Evolutionary conservation across 2,888 invertebrate species (phyloP).

Genomic region (Helobdella robusta): DNA sequence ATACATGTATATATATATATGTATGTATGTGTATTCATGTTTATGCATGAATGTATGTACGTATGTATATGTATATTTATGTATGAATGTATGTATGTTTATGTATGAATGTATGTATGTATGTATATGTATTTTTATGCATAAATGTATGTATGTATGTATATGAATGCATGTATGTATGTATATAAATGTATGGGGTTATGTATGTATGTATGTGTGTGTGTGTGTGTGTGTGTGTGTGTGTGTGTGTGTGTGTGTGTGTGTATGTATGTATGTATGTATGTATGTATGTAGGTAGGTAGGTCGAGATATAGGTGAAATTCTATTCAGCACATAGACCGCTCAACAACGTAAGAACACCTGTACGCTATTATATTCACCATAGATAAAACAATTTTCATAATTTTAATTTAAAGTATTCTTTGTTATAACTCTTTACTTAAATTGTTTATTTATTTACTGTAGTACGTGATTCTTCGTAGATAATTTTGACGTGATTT

Average conservation of each 20-base stretch:
- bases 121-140: conserved; percentile 1
- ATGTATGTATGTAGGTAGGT: conserved; percentile 2
- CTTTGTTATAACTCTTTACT: too few species aligned
- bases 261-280: conserved; percentile 8
- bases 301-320: too few species aligned
- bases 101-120: neutral
- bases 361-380: too few species aligned
- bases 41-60: neutral
- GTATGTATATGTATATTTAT: conserved; percentile 5
- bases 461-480: too few species aligned
- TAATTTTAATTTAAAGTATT: too few species aligned
- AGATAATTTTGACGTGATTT: too few species aligned
- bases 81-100: neutral
- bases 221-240: neutral
- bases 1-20: conserved; percentile 5
- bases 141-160: neutral
- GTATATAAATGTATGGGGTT: neutral
- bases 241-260: neutral
- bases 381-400: too few species aligned
- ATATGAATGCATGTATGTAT: neutral
- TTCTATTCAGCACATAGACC: too few species aligned
- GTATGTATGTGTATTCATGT: neutral
- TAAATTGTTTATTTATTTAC: too few species aligned
- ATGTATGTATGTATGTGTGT: conserved; percentile 21
- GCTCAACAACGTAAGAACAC: too few species aligned